Evolutionary conservation across 2,888 invertebrate species (phyloP).

Genomic region (Amphipoea lucens): DNA sequence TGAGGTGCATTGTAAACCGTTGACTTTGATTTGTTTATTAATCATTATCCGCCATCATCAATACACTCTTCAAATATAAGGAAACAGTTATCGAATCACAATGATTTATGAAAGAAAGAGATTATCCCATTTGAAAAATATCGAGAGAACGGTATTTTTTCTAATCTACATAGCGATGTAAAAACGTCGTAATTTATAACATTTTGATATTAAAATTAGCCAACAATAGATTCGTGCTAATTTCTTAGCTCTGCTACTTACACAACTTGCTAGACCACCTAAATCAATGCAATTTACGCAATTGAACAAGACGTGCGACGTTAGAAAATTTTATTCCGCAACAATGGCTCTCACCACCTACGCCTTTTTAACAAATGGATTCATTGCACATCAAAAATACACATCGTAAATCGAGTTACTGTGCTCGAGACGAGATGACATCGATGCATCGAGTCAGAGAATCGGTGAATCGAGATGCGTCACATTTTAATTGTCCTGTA

Average conservation of each 20-base stretch:
- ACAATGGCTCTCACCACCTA: constrained; percentile 53
- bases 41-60: constrained; percentile 26
- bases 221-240: not conserved
- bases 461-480: constrained; percentile 79
- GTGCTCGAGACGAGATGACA: constrained; percentile 56
- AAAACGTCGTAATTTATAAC: not conserved
- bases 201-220: not conserved
- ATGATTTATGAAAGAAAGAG: constrained; percentile 22
- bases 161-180: constrained; percentile 14
- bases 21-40: constrained; percentile 53
- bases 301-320: constrained; percentile 41
- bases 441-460: constrained; percentile 75
- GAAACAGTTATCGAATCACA: constrained; percentile 8
- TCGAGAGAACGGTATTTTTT: constrained; percentile 9
- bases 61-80: constrained; percentile 16
- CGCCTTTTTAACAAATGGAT: constrained; percentile 52
- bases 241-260: constrained; percentile 15
- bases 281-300: constrained; percentile 43
- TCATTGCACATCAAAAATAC: constrained; percentile 54
- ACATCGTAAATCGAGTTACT: constrained; percentile 61
- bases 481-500: constrained; percentile 85
- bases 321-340: constrained; percentile 55
- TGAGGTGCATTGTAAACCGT: constrained; percentile 47
- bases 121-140: not conserved
- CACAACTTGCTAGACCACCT: constrained; percentile 22